Evolutionary conservation across 2,113 vertebrate genomes (phyloP).

Genomic region (Brachypteracias leptosomus): DNA sequence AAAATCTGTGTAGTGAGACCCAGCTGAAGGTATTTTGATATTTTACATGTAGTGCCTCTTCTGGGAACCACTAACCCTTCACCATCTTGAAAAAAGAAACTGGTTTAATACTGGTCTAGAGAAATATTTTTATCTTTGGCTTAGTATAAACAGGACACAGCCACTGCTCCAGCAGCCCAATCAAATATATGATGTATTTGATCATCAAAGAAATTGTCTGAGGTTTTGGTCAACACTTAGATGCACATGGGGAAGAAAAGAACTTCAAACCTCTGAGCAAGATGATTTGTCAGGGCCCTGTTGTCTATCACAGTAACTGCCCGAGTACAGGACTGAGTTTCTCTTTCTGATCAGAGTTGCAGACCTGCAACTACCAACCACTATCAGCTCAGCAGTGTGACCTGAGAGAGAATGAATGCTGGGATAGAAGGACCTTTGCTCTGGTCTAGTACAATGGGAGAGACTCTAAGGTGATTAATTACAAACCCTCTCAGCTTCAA

Average conservation of each 20-base stretch:
- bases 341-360: background rate
- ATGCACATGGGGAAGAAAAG: fast-evolving
- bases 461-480: background rate
- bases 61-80: background rate
- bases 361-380: background rate
- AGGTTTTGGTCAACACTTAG: background rate
- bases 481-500: background rate
- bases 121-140: background rate
- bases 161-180: background rate
- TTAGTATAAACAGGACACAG: background rate
- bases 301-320: background rate
- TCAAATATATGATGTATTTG: background rate
- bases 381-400: background rate
- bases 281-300: background rate
- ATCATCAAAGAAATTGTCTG: background rate
- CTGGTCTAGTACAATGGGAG: background rate
- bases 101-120: background rate
- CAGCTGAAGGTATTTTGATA: background rate
- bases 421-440: background rate
- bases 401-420: background rate
- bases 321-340: background rate
- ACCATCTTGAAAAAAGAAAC: background rate
- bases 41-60: background rate
- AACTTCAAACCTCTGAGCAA: background rate
- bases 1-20: constrained; percentile 6